A percentile compares a stretch with the other conserved stretches of the same genome.
Evolutionary conservation across 1,140 invertebrate species (phyloP).

Genomic region (Maniola jurtina): DNA sequence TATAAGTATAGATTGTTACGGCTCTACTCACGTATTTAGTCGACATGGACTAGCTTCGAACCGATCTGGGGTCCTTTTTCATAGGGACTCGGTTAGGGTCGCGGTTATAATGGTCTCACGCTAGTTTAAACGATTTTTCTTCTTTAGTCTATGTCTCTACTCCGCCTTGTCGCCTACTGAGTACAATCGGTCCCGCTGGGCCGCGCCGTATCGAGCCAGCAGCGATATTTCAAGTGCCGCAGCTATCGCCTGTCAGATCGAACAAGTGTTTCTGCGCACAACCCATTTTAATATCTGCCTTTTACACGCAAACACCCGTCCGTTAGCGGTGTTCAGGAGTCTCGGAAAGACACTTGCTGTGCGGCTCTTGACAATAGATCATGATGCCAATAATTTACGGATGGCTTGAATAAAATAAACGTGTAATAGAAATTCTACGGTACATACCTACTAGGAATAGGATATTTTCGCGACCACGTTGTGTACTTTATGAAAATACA

Average conservation of each 20-base stretch:
- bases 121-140: too few species aligned
- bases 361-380: conserved; percentile 18
- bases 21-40: too few species aligned
- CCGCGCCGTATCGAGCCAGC: conserved; percentile 41
- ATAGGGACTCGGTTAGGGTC: too few species aligned
- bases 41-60: too few species aligned
- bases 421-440: background rate
- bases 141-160: background rate
- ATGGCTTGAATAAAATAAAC: conserved; percentile 12
- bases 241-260: conserved; percentile 73
- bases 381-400: conserved; percentile 14
- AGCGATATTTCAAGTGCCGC: conserved; percentile 61
- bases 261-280: conserved; percentile 66
- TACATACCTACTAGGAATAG: background rate
- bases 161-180: conserved; percentile 31
- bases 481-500: background rate
- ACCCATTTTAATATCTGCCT: conserved; percentile 72
- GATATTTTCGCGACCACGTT: background rate
- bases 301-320: conserved; percentile 57
- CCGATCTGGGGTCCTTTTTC: too few species aligned
- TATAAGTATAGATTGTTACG: too few species aligned
- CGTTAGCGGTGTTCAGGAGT: conserved; percentile 37
- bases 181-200: conserved; percentile 49
- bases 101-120: too few species aligned
- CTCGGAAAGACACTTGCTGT: conserved; percentile 21